Base-by-base conservation (phyloP, 2,113 vertebrate genomes). In the Cranoglanis bouderius region DNA sequence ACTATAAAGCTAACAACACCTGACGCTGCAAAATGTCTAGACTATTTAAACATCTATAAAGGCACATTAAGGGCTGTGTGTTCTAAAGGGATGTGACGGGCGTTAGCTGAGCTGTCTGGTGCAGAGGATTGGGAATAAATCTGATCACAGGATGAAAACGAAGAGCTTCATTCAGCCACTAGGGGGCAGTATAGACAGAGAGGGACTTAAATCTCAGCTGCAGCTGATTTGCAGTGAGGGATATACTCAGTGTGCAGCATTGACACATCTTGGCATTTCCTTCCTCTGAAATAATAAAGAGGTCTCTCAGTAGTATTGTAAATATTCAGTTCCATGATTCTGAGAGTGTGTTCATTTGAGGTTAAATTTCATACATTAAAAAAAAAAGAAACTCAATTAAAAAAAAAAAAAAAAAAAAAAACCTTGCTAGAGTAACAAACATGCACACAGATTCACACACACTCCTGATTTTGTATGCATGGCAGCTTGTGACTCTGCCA, bases 401-500 rank as follows among this genome's bases (percentile, higher is more conserved):
- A 18, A 75, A 78, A 80, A 53, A 43, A 75, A 74, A 72, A 35
- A 63, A 81, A 86, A 9, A 10, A 53, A 63, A 16, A 29, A 87
- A 35, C 6, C 55, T 12, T 32, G n/a, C 13, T 51, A 55, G 78
- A 89, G 78, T 53, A 49, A 87, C 24, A 75, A 26, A 35, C n/a
- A 38, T 65, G 18, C 29, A 61, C 88, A 16, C 63, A 67, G 70
- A 55, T 38, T 81, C 51, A 46, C 72, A 82, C 32, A 74, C 55
- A 87, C 87, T 43, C 61, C 51, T 6, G 5, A 67, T 26, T 90
- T 91, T 65, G 65, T 96, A 97, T 97, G 96, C 97, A 95, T 95
- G 95, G 95, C 94, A 93, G 93, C 92, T 91, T 81, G 83, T 94
- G 95, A 94, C 92, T 95, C 92, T 92, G 93, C 95, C 93, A 94